Percentiles rank a stretch among this genome's conserved stretches.
These are phyloP conservation scores for Phrynocephalus versicolor DNA, from an alignment of 2,113 vertebrate species.

Conservation along the genomic window DNA sequence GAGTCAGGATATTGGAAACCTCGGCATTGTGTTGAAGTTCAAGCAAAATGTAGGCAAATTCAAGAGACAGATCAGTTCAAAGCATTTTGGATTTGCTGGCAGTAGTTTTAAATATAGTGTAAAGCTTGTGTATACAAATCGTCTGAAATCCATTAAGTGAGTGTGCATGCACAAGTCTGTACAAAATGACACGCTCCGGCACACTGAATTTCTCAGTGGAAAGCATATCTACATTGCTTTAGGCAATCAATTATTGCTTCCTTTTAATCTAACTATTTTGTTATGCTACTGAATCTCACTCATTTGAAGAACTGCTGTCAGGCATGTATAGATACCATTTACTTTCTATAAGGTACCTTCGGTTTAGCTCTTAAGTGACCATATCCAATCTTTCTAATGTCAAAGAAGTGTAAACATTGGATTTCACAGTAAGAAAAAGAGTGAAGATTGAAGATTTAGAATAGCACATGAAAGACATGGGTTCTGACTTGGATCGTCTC, in stretches of 20 bases:
- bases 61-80: neutral
- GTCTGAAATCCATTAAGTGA: neutral
- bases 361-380: conserved; percentile 10
- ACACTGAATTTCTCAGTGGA: neutral
- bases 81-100: neutral
- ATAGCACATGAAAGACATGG: neutral
- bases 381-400: neutral
- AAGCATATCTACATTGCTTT: conserved; percentile 17
- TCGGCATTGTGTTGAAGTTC: neutral
- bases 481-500: neutral
- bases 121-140: neutral
- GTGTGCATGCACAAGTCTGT: neutral
- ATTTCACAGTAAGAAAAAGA: neutral
- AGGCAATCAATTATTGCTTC: conserved; percentile 13
- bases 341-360: neutral
- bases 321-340: neutral
- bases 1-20: neutral
- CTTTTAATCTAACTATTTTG: neutral
- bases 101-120: neutral
- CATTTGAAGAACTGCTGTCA: conserved; percentile 2
- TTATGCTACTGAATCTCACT: neutral
- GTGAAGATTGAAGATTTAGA: neutral
- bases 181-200: neutral
- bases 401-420: neutral
- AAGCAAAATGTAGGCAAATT: neutral